phyloP scores from a whole-genome alignment of 2,888 invertebrate species.

The Gymnocheta viridis region DNA sequence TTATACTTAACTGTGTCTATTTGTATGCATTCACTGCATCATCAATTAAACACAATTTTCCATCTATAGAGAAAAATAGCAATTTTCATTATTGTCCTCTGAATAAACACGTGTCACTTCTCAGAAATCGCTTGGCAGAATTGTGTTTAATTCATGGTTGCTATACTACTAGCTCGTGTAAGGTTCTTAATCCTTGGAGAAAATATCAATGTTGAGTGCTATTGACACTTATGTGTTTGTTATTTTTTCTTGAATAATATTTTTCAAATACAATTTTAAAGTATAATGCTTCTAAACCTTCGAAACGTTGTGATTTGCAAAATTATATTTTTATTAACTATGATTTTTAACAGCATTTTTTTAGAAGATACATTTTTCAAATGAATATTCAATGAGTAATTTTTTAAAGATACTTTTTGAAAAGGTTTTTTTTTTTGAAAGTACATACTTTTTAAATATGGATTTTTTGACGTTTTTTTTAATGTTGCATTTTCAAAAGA shows the following conservation, averaged over 20 bases:
- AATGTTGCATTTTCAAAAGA: too few relatives aligned
- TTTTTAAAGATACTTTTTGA: neutral
- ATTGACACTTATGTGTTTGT: neutral
- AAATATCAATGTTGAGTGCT: neutral
- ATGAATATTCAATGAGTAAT: neutral
- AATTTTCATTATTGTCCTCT: neutral
- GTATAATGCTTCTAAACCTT: too few relatives aligned
- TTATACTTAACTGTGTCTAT: neutral
- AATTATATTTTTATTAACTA: too few relatives aligned
- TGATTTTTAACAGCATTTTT: neutral
- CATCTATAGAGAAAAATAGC: neutral
- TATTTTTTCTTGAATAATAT: neutral
- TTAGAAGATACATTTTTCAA: neutral
- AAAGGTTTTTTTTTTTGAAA: too few relatives aligned
- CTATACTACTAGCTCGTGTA: neutral
- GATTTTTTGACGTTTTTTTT: neutral
- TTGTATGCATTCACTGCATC: neutral
- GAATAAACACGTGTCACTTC: conserved; percentile 28
- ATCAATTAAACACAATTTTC: neutral
- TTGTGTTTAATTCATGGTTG: neutral
- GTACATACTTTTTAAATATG: neutral
- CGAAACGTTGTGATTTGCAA: too few relatives aligned
- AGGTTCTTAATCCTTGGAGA: neutral
- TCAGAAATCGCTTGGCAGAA: neutral
- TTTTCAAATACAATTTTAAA: neutral